Percentiles rank a stretch among this genome's conserved stretches.
These are phyloP conservation scores for Hofmannophila pseudospretella DNA, from an alignment of 2,888 invertebrate genomes.

Conservation along the genomic window DNA sequence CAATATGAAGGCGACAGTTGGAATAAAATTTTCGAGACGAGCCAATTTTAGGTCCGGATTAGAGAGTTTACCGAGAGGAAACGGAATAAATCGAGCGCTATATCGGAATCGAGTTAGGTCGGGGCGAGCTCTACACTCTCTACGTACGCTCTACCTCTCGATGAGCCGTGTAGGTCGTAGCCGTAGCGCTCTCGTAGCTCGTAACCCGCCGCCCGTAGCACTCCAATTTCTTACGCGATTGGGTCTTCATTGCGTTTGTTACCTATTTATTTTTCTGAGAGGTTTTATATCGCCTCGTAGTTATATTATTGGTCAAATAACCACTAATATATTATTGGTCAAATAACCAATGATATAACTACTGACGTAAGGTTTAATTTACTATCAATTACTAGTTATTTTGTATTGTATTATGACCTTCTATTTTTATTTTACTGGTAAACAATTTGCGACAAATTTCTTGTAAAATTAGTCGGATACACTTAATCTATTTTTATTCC, in stretches of 20 bases:
- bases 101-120: conserved; percentile 41
- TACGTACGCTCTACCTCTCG: conserved; percentile 6
- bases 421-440: too few relatives aligned
- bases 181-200: conserved; percentile 32
- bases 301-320: too few relatives aligned
- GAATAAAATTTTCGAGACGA: conserved; percentile 28
- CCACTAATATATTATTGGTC: too few relatives aligned
- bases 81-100: conserved; percentile 40
- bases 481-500: too few relatives aligned
- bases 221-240: conserved; percentile 48
- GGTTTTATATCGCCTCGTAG: background rate
- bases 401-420: too few relatives aligned
- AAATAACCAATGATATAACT: too few relatives aligned
- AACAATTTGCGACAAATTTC: too few relatives aligned
- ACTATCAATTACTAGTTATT: too few relatives aligned
- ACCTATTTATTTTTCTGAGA: background rate
- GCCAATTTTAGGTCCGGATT: conserved; percentile 28
- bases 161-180: conserved; percentile 31
- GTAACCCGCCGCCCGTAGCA: conserved; percentile 36
- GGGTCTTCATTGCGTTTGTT: conserved; percentile 29
- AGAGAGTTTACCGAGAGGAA: conserved; percentile 28
- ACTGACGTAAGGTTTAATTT: too few relatives aligned
- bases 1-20: conserved; percentile 10
- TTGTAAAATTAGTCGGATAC: too few relatives aligned
- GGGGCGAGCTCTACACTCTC: background rate